phyloP scores from a whole-genome alignment of 2,888 invertebrate species.

The Ryuthela nishihirai region DNA sequence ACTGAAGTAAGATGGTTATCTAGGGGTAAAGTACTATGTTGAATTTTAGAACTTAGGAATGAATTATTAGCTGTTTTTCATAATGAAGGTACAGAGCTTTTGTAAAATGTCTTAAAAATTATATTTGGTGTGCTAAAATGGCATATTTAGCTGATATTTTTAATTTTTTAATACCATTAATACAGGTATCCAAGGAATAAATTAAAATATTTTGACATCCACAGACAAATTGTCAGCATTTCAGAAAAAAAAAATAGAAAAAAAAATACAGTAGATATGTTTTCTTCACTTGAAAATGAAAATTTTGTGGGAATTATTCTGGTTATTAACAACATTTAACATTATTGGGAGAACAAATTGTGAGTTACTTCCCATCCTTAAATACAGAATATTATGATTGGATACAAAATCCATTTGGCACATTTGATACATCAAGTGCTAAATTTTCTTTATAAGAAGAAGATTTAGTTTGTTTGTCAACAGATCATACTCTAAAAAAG shows the following conservation, averaged over 20 bases:
- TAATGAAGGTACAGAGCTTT: not conserved
- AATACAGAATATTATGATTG: not conserved
- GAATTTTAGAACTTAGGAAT: not conserved
- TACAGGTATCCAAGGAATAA: not conserved
- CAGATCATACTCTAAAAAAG: not conserved
- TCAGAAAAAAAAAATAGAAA: not conserved
- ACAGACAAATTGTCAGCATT: not conserved
- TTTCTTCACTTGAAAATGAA: not conserved
- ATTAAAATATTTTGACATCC: not conserved
- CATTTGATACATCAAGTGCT: not conserved
- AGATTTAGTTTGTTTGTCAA: not conserved
- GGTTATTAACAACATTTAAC: not conserved
- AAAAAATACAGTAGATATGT: conserved; percentile 1
- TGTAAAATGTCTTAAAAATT: not conserved
- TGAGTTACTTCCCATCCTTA: not conserved
- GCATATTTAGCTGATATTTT: not conserved
- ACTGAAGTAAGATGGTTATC: not conserved
- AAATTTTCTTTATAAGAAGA: not conserved
- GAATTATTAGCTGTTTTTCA: not conserved
- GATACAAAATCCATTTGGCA: not conserved
- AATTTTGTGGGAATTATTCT: not conserved
- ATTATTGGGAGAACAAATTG: not conserved
- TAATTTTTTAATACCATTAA: not conserved
- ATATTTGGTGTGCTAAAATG: not conserved
- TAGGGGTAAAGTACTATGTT: not conserved